Conservation (phyloP, 2,888 invertebrate species). For the Ennomos fuscantarius region DNA sequence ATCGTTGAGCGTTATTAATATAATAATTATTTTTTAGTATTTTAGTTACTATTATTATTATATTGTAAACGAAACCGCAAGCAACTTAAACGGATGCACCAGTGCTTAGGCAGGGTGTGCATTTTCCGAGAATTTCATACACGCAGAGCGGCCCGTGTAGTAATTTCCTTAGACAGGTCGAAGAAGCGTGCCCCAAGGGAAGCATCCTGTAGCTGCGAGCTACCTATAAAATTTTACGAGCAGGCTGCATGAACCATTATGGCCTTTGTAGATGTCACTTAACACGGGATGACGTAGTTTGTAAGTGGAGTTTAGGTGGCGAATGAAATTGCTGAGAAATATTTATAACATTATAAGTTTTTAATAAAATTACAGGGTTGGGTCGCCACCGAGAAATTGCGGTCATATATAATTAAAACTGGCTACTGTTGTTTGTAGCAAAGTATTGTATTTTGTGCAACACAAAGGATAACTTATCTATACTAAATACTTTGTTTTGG, state of each 20-base stretch:
- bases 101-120: slow-evolving; percentile 7
- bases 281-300: slow-evolving; percentile 66
- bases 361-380: no score
- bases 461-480: no score
- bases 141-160: slow-evolving; percentile 11
- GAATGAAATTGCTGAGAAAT: slow-evolving; percentile 14
- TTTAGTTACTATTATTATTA: no score
- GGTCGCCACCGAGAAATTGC: no score
- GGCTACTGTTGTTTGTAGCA: no score
- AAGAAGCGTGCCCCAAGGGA: slow-evolving; percentile 59
- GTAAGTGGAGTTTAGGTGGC: slow-evolving; percentile 54
- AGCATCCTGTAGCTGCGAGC: slow-evolving; percentile 65
- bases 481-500: no score
- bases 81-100: no score
- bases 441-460: no score
- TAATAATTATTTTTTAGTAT: no score
- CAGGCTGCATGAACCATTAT: slow-evolving; percentile 74
- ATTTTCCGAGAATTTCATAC: slow-evolving; percentile 21
- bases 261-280: slow-evolving; percentile 73
- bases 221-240: slow-evolving; percentile 80
- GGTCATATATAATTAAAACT: no score
- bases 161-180: slow-evolving; percentile 46
- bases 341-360: not conserved
- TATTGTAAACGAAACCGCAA: no score
- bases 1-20: no score